Evolutionary conservation across 2,797 vertebrate genomes (phyloP).

Genomic region (Natrix natrix): DNA sequence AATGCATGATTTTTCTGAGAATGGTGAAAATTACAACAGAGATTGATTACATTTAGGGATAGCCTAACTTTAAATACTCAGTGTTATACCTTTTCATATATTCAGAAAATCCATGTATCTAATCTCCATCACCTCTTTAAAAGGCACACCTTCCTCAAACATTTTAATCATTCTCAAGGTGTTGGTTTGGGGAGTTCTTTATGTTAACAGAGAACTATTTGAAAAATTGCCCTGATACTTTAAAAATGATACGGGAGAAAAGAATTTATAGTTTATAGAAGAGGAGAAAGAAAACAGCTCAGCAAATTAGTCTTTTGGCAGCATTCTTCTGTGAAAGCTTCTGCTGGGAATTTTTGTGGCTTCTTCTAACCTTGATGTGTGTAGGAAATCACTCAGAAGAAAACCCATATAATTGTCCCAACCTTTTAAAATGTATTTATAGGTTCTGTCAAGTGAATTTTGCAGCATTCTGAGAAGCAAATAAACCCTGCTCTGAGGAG

Average conservation of each 20-base stretch:
- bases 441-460: neutral
- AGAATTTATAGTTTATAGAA: constrained; percentile 2
- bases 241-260: neutral
- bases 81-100: neutral
- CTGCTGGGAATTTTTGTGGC: constrained; percentile 10
- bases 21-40: neutral
- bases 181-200: neutral
- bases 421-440: constrained; percentile 13
- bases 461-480: constrained; percentile 17
- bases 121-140: neutral
- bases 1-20: neutral
- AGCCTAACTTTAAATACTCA: neutral
- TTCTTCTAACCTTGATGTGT: neutral
- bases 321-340: constrained; percentile 17
- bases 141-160: neutral
- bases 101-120: neutral
- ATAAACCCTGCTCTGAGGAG: constrained; percentile 12
- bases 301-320: constrained; percentile 5
- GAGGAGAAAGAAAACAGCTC: neutral
- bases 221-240: neutral
- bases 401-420: neutral
- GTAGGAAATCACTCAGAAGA: constrained; percentile 17
- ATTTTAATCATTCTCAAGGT: neutral
- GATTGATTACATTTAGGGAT: neutral
- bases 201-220: neutral